Evolutionary conservation across 2,797 vertebrate species (phyloP).

Genomic region (Argyrosomus regius): DNA sequence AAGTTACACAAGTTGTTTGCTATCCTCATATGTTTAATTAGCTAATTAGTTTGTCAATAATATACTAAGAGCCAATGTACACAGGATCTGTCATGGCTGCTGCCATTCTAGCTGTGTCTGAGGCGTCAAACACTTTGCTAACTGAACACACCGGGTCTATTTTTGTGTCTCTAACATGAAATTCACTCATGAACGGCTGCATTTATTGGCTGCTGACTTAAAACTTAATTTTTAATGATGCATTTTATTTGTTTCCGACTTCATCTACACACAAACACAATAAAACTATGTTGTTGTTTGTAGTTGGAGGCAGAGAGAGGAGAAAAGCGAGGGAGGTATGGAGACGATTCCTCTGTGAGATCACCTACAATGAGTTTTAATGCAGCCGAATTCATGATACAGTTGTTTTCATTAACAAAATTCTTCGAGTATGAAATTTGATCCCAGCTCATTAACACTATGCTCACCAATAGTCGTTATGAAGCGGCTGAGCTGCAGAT

Average conservation of each 20-base stretch:
- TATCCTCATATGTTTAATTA: background rate
- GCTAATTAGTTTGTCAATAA: too few species aligned
- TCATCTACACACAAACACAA: background rate
- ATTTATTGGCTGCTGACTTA: background rate
- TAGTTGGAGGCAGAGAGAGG: background rate
- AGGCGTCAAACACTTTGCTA: too few species aligned
- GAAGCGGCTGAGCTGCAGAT: background rate
- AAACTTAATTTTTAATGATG: background rate
- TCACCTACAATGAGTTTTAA: background rate
- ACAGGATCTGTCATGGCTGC: background rate
- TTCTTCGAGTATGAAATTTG: background rate
- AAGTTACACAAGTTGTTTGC: background rate
- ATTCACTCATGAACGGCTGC: background rate
- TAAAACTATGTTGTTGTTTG: background rate
- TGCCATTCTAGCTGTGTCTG: background rate
- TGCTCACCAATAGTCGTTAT: background rate
- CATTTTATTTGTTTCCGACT: background rate
- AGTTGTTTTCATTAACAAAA: background rate
- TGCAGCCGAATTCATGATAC: background rate
- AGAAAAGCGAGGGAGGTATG: background rate
- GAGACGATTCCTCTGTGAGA: background rate
- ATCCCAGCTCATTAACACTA: background rate
- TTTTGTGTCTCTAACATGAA: background rate
- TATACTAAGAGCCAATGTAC: background rate
- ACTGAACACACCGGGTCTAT: background rate